These are phyloP conservation scores for Tetraneura akinire DNA, from an alignment of 1,140 invertebrate species.

Conservation along the genomic window DNA sequence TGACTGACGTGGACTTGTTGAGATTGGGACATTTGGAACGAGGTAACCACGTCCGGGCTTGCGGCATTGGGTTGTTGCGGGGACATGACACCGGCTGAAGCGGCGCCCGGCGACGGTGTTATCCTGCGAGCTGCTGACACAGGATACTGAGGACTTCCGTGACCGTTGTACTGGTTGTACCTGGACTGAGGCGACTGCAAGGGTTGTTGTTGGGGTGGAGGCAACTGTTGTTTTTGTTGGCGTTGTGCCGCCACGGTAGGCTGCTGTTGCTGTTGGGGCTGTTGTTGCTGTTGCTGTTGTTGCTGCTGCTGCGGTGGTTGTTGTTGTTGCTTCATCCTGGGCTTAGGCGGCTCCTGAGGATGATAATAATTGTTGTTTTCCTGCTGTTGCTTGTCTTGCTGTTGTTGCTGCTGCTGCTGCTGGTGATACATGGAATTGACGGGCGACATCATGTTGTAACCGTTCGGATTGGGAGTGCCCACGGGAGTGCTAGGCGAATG, in stretches of 20 bases:
- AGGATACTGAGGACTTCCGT: constrained; percentile 68
- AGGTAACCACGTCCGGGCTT: constrained; percentile 19
- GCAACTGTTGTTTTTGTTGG: constrained; percentile 10
- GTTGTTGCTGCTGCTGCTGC: constrained; percentile 28
- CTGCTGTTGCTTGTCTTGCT: constrained; percentile 29
- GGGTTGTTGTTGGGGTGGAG: constrained; percentile 7
- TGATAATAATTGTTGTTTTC: constrained; percentile 33
- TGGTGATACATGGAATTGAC: constrained; percentile 45
- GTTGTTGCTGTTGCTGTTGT: neutral
- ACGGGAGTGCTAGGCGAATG: constrained; percentile 42
- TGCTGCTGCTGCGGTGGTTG: neutral
- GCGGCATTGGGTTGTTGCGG: constrained; percentile 38
- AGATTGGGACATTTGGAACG: constrained; percentile 35
- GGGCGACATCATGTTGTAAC: constrained; percentile 45
- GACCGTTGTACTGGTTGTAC: constrained; percentile 57
- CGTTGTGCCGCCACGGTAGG: neutral
- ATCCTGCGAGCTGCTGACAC: constrained; percentile 60
- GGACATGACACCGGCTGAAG: constrained; percentile 27
- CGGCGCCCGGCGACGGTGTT: constrained; percentile 34
- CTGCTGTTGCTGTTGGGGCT: constrained; percentile 5
- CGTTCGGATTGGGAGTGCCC: constrained; percentile 35
- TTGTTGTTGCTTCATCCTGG: constrained; percentile 40
- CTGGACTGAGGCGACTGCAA: constrained; percentile 22
- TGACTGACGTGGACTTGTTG: constrained; percentile 40
- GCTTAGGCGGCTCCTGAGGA: constrained; percentile 15